These are phyloP conservation scores for Serilophus lunatus DNA, from an alignment of 2,113 vertebrate genomes.

Conservation along the genomic window DNA sequence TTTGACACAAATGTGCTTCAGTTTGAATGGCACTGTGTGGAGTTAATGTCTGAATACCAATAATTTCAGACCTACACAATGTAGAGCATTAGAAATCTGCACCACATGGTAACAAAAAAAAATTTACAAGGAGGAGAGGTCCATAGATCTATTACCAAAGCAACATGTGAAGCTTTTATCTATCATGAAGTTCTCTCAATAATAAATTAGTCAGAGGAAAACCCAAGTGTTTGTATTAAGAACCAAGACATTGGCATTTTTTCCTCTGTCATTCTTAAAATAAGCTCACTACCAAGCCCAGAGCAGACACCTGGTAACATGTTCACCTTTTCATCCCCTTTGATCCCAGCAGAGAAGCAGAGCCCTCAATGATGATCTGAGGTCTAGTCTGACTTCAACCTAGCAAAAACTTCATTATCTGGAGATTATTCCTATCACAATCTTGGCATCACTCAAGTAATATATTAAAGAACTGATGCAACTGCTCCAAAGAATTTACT, in stretches of 20 bases:
- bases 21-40: background rate
- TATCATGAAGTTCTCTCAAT: background rate
- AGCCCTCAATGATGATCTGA: background rate
- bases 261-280: background rate
- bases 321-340: background rate
- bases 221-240: background rate
- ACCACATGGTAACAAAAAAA: background rate
- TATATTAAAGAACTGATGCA: background rate
- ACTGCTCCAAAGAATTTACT: background rate
- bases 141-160: background rate
- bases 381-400: background rate
- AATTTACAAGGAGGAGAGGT: background rate
- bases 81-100: background rate
- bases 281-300: background rate
- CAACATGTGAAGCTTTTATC: background rate
- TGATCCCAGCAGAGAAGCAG: background rate
- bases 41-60: background rate
- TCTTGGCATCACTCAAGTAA: background rate
- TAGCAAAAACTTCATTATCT: background rate
- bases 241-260: background rate
- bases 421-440: background rate
- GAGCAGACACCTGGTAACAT: background rate
- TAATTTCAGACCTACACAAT: background rate
- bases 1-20: conserved; percentile 8
- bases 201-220: background rate